A percentile compares a stretch with the other conserved stretches of the same genome.
Evolutionary conservation across 2,113 vertebrate genomes (phyloP).

Genomic region (Ibidorhyncha struthersii): DNA sequence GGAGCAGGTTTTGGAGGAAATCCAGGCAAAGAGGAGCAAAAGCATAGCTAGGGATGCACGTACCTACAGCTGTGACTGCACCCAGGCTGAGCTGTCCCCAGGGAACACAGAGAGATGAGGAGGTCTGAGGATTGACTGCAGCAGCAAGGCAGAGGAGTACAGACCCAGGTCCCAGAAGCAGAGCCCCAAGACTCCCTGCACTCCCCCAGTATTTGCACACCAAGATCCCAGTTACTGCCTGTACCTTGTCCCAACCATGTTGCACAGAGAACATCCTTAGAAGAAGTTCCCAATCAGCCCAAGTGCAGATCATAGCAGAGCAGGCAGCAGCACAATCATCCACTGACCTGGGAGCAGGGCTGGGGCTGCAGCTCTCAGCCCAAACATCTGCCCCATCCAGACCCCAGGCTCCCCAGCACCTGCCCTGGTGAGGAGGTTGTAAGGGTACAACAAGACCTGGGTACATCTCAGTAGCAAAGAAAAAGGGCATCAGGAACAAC

Average conservation of each 20-base stretch:
- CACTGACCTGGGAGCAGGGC: not conserved
- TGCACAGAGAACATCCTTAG: not conserved
- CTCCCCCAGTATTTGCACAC: not conserved
- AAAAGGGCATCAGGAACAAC: fast-evolving
- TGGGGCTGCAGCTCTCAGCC: not conserved
- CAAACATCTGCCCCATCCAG: fast-evolving
- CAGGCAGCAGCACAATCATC: not conserved
- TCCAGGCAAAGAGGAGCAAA: not conserved
- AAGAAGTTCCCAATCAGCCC: fast-evolving
- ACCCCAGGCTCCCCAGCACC: too few species aligned
- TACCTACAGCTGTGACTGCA: not conserved
- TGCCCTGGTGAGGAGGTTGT: fast-evolving
- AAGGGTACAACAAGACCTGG: fast-evolving
- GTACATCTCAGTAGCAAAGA: fast-evolving
- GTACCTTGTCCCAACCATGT: not conserved
- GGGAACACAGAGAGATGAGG: not conserved
- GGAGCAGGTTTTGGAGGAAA: not conserved
- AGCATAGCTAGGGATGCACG: fast-evolving
- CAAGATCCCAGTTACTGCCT: not conserved
- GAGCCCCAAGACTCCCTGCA: not conserved
- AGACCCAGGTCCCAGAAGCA: not conserved
- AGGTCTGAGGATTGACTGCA: not conserved
- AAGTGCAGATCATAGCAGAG: not conserved
- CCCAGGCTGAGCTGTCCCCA: not conserved
- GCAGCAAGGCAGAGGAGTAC: not conserved